Evolutionary conservation across 2,888 invertebrate species (phyloP).

Genomic region (Quadroppia sp.): DNA sequence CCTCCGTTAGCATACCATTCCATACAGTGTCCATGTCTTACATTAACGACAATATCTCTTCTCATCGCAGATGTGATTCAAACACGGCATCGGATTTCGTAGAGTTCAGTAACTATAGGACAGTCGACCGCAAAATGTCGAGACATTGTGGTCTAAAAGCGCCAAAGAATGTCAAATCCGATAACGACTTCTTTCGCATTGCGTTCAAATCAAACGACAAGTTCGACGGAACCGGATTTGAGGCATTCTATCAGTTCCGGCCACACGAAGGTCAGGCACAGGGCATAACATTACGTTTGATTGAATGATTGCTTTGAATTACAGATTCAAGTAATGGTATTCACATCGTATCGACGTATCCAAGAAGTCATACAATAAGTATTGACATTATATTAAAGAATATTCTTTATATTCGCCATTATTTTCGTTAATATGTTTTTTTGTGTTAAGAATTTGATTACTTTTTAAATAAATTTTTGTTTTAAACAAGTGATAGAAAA

Average conservation of each 20-base stretch:
- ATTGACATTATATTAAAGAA: background rate
- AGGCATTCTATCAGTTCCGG: slow-evolving; percentile 82
- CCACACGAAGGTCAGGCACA: background rate
- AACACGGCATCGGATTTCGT: slow-evolving; percentile 90
- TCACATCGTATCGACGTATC: background rate
- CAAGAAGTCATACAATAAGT: background rate
- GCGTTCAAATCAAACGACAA: slow-evolving; percentile 90
- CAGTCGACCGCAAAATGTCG: slow-evolving; percentile 80
- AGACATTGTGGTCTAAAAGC: slow-evolving; percentile 74
- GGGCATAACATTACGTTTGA: background rate
- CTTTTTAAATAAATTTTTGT: background rate
- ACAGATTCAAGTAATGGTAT: background rate
- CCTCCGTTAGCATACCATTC: slow-evolving; percentile 70
- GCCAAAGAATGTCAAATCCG: slow-evolving; percentile 61
- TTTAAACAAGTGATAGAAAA: background rate
- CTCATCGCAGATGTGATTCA: slow-evolving; percentile 71
- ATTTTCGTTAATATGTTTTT: no score
- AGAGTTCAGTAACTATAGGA: slow-evolving; percentile 90
- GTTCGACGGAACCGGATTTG: slow-evolving; percentile 89
- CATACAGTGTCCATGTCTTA: background rate
- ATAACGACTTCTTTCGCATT: slow-evolving; percentile 87
- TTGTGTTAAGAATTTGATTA: no score
- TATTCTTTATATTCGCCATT: no score
- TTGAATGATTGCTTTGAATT: background rate
- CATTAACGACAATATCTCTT: background rate